Evolutionary conservation across 1,140 invertebrate genomes (phyloP).

Genomic region (Cherax quadricarinatus): DNA sequence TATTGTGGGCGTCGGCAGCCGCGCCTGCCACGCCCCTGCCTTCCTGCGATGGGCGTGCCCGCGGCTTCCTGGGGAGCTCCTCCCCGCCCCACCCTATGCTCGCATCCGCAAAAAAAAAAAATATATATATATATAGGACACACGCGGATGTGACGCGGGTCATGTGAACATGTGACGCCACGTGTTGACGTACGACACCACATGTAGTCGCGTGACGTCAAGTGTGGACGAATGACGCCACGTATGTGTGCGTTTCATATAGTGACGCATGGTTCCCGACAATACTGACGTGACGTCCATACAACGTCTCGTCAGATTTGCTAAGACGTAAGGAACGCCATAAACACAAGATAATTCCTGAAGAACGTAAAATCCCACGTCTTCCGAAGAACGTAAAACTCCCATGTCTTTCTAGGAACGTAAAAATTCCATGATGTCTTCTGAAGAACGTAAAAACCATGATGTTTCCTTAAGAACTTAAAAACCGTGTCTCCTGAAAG

Average conservation of each 20-base stretch:
- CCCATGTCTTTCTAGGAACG: too few species aligned
- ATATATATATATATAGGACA: not conserved
- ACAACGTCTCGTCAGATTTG: too few species aligned
- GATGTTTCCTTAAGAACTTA: too few species aligned
- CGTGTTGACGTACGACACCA: not conserved
- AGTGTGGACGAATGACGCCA: not conserved
- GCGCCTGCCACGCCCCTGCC: not conserved
- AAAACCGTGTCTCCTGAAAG: too few species aligned
- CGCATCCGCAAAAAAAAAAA: not conserved
- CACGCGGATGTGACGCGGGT: not conserved
- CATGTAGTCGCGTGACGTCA: not conserved
- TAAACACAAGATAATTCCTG: too few species aligned
- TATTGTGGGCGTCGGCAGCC: constrained; percentile 10
- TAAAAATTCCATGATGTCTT: too few species aligned
- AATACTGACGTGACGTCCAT: too few species aligned
- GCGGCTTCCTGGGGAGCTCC: not conserved
- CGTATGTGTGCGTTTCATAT: not conserved
- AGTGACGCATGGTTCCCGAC: too few species aligned
- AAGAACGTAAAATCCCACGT: too few species aligned
- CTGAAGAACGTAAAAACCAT: too few species aligned
- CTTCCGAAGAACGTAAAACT: too few species aligned
- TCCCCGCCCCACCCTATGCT: not conserved
- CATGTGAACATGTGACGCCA: not conserved
- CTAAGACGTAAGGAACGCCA: too few species aligned
- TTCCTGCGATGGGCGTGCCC: not conserved